These are phyloP conservation scores for Ficedula albicollis DNA, from an alignment of 2,797 vertebrate species.

Conservation along the genomic window DNA sequence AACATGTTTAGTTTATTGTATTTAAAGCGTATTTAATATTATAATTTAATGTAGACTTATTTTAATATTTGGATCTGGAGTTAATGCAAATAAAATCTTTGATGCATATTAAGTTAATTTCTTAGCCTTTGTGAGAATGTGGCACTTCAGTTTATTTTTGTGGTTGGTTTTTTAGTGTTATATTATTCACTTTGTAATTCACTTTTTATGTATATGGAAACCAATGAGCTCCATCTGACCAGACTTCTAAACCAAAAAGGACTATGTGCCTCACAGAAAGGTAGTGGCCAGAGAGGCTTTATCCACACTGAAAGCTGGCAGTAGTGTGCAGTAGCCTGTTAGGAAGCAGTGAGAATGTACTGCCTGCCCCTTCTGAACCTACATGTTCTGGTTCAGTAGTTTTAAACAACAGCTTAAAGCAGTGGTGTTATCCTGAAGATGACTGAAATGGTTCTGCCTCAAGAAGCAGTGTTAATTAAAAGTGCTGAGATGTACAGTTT, in stretches of 20 bases:
- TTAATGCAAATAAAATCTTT: constrained; percentile 70
- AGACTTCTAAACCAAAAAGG: background rate
- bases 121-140: background rate
- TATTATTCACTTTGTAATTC: background rate
- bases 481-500: background rate
- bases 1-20: constrained; percentile 60
- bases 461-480: background rate
- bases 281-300: background rate
- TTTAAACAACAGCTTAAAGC: background rate
- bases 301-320: background rate
- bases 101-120: constrained; percentile 37
- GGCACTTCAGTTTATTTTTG: background rate
- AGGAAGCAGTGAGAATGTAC: background rate
- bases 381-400: background rate
- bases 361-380: background rate
- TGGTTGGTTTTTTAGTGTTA: background rate
- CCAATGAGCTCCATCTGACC: background rate
- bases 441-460: background rate
- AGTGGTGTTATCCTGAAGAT: background rate
- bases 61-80: constrained; percentile 69
- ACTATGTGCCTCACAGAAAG: background rate
- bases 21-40: constrained; percentile 74
- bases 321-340: background rate
- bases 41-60: constrained; percentile 78
- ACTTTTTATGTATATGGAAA: background rate